Base-by-base conservation (phyloP, 2,888 invertebrate species). In the Cephus spinipes region DNA sequence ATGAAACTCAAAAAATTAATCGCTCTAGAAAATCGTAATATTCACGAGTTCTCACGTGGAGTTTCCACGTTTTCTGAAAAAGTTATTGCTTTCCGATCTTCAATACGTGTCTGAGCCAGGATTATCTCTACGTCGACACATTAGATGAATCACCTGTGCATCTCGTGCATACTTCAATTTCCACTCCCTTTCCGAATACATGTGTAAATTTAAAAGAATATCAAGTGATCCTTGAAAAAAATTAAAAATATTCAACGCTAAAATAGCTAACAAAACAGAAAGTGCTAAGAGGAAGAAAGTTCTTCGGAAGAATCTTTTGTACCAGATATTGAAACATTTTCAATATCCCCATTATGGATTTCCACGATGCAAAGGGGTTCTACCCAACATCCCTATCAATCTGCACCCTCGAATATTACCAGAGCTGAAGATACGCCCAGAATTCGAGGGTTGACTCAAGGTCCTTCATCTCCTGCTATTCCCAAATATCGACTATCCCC, bases 401-500 rank as follows among this genome's bases (percentile, higher is more conserved):
- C 73, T 12, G 69, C 36, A 36, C 73, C 32, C 35, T 36, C 40
- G 73, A 55, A 76, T 76, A 76, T 71, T 76, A 73, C 40, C 32
- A 35, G 35, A 68, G 73, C 55, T 1, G 23, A 55, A 55, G 55
- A 55, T 55, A 55, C 55, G 55, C 55, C 55, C 55, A 55, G 23
- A 23, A 55, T 55, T 55, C 23, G 55, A 55, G 55, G 55, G 55
- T 55, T 23, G 55, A 23, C 23, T 55, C 55, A 55, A 55, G 55
- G 23, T 55, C 55, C 23, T 23, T 23, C 23, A 55, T 55, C 23
- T 23, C 23, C 55, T 55, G 55, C 55, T 55, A 55, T 55, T 15
- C 55, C 55, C 31, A 69, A 81, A 87, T 90, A 90, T 90, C 87
- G 90, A 90, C 90, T 89, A 86, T 83, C 79, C 79, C 78, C 79